These are phyloP conservation scores for Metopia argyrocephala DNA, from an alignment of 2,888 invertebrate genomes.

Conservation along the genomic window DNA sequence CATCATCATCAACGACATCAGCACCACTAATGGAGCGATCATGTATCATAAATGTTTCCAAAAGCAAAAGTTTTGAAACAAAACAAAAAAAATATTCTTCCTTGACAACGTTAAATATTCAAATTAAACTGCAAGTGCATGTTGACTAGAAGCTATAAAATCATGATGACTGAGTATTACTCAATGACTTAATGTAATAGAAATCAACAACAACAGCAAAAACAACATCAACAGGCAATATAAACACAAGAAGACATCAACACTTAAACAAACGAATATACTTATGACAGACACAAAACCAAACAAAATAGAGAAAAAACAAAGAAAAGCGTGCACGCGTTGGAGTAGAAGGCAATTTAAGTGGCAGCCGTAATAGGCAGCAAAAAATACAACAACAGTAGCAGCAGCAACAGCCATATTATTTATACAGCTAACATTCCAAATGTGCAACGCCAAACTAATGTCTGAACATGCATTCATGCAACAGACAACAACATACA, in stretches of 20 bases:
- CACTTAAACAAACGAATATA: constrained; percentile 26
- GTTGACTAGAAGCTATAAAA: constrained; percentile 55
- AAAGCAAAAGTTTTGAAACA: constrained; percentile 18
- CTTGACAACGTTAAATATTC: constrained; percentile 39
- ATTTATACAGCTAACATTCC: constrained; percentile 12
- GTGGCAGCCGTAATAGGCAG: constrained; percentile 5
- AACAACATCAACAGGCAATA: constrained; percentile 9
- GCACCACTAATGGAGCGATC: constrained; percentile 1
- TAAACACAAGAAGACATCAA: constrained; percentile 8
- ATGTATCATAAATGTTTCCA: constrained; percentile 40
- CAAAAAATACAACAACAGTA: constrained; percentile 9
- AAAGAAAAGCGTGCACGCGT: constrained; percentile 49
- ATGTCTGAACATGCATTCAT: constrained; percentile 9
- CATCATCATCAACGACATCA: not conserved
- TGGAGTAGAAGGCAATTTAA: constrained; percentile 53
- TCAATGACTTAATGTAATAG: constrained; percentile 58
- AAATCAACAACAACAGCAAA: constrained; percentile 14
- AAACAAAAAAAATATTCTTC: constrained; percentile 27
- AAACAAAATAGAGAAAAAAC: constrained; percentile 2
- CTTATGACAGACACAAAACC: constrained; percentile 48
- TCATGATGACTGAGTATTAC: constrained; percentile 54
- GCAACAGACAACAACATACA: not conserved
- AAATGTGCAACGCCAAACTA: not conserved
- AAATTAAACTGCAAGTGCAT: constrained; percentile 56
- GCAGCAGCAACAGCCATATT: not conserved